Percentiles rank a stretch among this genome's conserved stretches.
These are phyloP conservation scores for Linyphia triangularis DNA, from an alignment of 2,888 invertebrate species.

Conservation along the genomic window DNA sequence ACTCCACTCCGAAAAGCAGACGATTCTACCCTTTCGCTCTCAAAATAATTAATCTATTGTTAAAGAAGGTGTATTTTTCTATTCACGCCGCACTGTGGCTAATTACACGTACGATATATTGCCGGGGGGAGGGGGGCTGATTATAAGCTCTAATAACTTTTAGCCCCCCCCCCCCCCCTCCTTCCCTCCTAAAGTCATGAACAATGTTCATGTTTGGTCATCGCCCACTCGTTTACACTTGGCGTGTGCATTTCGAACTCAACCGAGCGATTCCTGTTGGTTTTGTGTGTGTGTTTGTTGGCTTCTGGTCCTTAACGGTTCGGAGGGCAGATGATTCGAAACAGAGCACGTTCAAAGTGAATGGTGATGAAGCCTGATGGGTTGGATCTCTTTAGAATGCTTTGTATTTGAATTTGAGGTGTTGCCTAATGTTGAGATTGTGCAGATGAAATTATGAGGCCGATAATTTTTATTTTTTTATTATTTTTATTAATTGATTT, in stretches of 20 bases:
- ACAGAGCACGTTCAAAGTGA: constrained; percentile 11
- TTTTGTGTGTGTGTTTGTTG: constrained; percentile 5
- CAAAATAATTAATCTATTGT: constrained; percentile 66
- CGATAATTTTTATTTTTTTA: no score
- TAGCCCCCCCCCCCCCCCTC: no score
- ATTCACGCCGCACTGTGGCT: constrained; percentile 34
- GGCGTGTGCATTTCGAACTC: neutral
- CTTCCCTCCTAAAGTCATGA: neutral
- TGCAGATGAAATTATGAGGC: no score
- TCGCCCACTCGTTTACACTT: neutral
- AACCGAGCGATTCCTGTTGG: neutral
- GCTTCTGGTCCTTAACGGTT: constrained; percentile 26
- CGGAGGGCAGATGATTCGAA: constrained; percentile 9
- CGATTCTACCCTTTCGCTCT: constrained; percentile 21
- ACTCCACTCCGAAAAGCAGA: neutral
- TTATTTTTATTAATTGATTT: no score
- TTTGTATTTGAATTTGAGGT: no score
- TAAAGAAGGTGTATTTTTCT: constrained; percentile 15
- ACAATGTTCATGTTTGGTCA: neutral
- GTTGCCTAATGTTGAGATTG: no score
- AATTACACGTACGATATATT: constrained; percentile 31
- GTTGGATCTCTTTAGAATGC: neutral
- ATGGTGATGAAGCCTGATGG: constrained; percentile 5
- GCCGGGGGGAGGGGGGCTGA: neutral
- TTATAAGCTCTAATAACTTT: neutral